Base-by-base conservation (phyloP, 2,797 vertebrate genomes). In the Gallinago nigripennis region DNA sequence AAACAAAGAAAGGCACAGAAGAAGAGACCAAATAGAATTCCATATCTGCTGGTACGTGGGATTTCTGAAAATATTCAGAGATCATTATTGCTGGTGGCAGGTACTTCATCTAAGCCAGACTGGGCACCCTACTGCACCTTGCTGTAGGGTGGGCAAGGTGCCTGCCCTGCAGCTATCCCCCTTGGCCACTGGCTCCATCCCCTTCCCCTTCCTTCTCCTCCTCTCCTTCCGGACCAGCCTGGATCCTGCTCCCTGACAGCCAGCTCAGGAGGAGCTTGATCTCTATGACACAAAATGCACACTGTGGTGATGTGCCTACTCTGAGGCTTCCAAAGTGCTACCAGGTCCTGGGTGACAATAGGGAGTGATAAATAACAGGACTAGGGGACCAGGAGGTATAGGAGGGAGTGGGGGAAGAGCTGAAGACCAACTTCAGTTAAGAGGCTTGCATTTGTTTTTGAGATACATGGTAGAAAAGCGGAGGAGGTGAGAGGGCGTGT, bases 241-340 rank as follows among this genome's bases (percentile, higher is more conserved):
- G 61, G 61, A 18, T 41, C 31, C 45, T 48, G 77, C 50, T 76
- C 37, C 24, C 30, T 8, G 13, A 51, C 37, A 76, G 28, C 4
- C 2, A 70, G 25, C 39, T 50, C 27, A 20, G 1, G 1, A 43
- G 19, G 56, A 63, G 54, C 65, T 15, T 24, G 11, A 24, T 20
- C 60, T 51, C 16, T 0, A 0, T 4, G 6, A 39, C 65, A 30
- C 21, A n/a, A n/a, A 25, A 7, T 24, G 50, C 12, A 31, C 7
- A 19, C 33, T 17, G 1, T 2, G 15, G 31, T 45, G 31, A 57
- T n/a, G 24, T 18, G 20, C n/a, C 37, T 51, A 11, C 25, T 46
- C 21, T 31, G 53, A 63, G 0, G 1, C 43, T 57, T 78, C 21
- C 30, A 14, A 35, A 50, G 43, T 0, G 1, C 53, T 60, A 33